phyloP scores from a whole-genome alignment of 2,113 vertebrate species.

The Chaenogobius annularis region DNA sequence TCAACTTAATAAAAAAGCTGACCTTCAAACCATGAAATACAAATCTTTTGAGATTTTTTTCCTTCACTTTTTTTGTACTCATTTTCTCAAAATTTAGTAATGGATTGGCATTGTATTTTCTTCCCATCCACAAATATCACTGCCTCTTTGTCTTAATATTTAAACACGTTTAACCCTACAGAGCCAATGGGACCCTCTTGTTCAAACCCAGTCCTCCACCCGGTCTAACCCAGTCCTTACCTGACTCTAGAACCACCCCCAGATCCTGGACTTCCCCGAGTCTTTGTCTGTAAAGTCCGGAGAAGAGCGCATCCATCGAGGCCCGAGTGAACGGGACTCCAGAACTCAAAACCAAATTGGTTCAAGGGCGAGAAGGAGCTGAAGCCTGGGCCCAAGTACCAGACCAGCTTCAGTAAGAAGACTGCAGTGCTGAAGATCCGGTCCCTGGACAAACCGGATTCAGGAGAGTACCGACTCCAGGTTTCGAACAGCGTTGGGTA shows the following conservation, averaged over 20 bases:
- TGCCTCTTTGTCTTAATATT: too few relatives aligned
- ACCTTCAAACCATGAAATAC: too few relatives aligned
- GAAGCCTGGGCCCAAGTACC: constrained; percentile 86
- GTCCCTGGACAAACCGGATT: constrained; percentile 84
- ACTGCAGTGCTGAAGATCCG: constrained; percentile 85
- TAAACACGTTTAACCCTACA: not conserved
- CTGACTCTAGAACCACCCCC: constrained; percentile 87
- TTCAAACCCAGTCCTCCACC: not conserved
- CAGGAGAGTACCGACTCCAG: constrained; percentile 89
- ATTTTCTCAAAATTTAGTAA: too few relatives aligned
- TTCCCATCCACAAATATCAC: too few relatives aligned
- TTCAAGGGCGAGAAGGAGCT: constrained; percentile 89
- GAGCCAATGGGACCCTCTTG: not conserved
- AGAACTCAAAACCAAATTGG: constrained; percentile 89
- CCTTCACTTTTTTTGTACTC: too few relatives aligned
- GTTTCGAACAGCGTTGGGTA: constrained; percentile 88
- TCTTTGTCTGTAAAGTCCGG: constrained; percentile 87
- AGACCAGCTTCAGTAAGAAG: constrained; percentile 87
- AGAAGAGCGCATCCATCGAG: constrained; percentile 83
- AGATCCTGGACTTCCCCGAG: constrained; percentile 89
- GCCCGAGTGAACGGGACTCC: constrained; percentile 89
- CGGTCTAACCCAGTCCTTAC: constrained; percentile 28
- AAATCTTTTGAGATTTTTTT: too few relatives aligned
- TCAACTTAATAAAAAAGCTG: too few relatives aligned
- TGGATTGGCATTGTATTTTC: too few relatives aligned